Percentiles rank a stretch among this genome's conserved stretches.
phyloP scores from a whole-genome alignment of 2,797 vertebrate genomes.

The Knipowitschia caucasica region DNA sequence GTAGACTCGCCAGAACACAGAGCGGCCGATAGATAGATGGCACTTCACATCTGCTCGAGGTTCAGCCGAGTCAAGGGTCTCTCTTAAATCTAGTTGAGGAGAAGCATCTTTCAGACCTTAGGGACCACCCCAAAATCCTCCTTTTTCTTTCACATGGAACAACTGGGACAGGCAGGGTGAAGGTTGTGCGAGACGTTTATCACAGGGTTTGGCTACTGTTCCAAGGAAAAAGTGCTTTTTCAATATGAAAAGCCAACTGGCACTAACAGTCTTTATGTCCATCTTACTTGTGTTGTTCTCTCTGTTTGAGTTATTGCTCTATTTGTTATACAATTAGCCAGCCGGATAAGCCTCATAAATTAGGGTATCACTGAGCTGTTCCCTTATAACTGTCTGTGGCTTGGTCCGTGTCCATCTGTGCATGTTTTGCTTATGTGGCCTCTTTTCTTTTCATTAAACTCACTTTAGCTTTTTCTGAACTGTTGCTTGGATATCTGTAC shows the following conservation, averaged over 20 bases:
- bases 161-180: slow-evolving; percentile 40
- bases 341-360: slow-evolving; percentile 71
- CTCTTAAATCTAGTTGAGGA: slow-evolving; percentile 68
- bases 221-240: slow-evolving; percentile 20
- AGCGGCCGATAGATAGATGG: slow-evolving; percentile 60
- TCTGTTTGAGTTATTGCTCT: slow-evolving; percentile 69
- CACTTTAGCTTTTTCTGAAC: slow-evolving; percentile 25
- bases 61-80: slow-evolving; percentile 67
- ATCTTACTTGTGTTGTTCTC: slow-evolving; percentile 32
- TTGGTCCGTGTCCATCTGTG: slow-evolving; percentile 54
- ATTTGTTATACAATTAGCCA: slow-evolving; percentile 82
- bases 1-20: slow-evolving; percentile 32
- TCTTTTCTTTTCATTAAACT: slow-evolving; percentile 21
- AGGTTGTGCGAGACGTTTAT: slow-evolving; percentile 50
- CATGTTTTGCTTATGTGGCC: slow-evolving; percentile 32
- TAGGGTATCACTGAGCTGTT: slow-evolving; percentile 56
- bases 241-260: slow-evolving; percentile 54
- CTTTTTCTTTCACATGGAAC: slow-evolving; percentile 53
- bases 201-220: slow-evolving; percentile 46
- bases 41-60: slow-evolving; percentile 69
- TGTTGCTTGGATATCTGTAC: slow-evolving; percentile 26
- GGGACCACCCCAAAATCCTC: slow-evolving; percentile 56
- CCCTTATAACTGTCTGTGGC: slow-evolving; percentile 23
- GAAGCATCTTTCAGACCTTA: slow-evolving; percentile 66
- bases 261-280: slow-evolving; percentile 49